Base-by-base conservation (phyloP, 2,797 vertebrate genomes). In the Platalea minor region DNA sequence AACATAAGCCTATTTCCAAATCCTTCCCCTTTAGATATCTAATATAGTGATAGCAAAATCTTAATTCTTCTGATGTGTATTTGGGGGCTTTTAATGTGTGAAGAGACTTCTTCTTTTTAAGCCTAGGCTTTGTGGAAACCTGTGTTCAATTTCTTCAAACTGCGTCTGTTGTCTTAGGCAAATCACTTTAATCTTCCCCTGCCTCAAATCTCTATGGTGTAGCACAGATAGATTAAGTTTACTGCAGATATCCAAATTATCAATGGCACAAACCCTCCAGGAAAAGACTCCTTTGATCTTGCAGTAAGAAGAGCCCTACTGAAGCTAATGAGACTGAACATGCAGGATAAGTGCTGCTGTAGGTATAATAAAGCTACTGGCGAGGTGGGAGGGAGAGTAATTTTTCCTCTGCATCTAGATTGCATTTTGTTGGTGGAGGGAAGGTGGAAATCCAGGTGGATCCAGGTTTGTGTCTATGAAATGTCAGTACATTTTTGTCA, bases 161-260 rank as follows among this genome's bases (percentile, higher is more conserved):
- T 67, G 61, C 0, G 0, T 53, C 87, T 96, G 75, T 96, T 95
- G 85, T 97, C 74, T 89, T 90, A 91, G 59, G 95, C 93, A 95
- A 96, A 96, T 95, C 92, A 25, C 89, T 96, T 93, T 96, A 97
- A 97, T 96, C 89, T 97, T 86, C 35, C 73, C 59, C 65, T 78
- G 81, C 82, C 65, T 95, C 92, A 81, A 93, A 78, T 95, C 91
- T 92, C 92, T 41, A 13, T 63, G 54, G 92, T 59, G 54, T 59
- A 94, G 85, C 59, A 21, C 87, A 78, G 91, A 95, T 85, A 94
- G 93, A 94, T 96, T 94, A 93, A 91, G 77, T 95, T 93, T 90
- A 93, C 69, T 85, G 82, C 82, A 96, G 82, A 95, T 97, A 92
- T 29, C 93, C 87, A 92, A 91, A 90, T 96, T 94, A 96, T 92